Conservation (phyloP, 2,113 vertebrate species). For the Cromileptes altivelis region DNA sequence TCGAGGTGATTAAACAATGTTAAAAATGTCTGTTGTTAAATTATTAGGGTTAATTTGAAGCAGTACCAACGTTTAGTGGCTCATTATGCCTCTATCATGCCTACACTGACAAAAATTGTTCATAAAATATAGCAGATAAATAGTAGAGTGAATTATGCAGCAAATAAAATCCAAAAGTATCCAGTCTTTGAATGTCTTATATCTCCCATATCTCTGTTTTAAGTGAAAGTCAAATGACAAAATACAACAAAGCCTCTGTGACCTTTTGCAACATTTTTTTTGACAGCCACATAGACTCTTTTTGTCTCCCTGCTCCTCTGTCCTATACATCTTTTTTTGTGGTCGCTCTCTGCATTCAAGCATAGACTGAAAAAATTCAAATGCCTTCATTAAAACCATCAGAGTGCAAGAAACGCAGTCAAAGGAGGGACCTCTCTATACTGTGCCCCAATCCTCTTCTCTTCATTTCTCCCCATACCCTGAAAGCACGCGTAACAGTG, state of each 20-base stretch:
- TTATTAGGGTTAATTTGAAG: background rate
- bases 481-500: slow-evolving; percentile 47
- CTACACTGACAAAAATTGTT: background rate
- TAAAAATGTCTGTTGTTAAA: too few relatives aligned
- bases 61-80: background rate
- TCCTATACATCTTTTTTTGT: slow-evolving; percentile 38
- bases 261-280: slow-evolving; percentile 43
- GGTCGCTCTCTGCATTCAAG: slow-evolving; percentile 31
- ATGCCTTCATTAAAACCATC: slow-evolving; percentile 80
- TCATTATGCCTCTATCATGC: too few relatives aligned
- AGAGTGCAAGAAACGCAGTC: slow-evolving; percentile 46
- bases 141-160: background rate
- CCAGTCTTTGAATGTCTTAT: background rate
- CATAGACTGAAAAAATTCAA: slow-evolving; percentile 73
- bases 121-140: background rate
- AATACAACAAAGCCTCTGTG: slow-evolving; percentile 56
- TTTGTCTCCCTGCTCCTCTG: slow-evolving; percentile 19
- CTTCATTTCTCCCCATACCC: slow-evolving; percentile 44
- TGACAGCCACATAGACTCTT: slow-evolving; percentile 46
- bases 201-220: slow-evolving; percentile 41
- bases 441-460: slow-evolving; percentile 25
- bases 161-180: background rate
- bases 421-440: slow-evolving; percentile 41
- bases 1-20: too few relatives aligned
- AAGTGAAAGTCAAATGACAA: slow-evolving; percentile 20